Conservation (phyloP, 2,113 vertebrate genomes). For the Erinaceus europaeus region DNA sequence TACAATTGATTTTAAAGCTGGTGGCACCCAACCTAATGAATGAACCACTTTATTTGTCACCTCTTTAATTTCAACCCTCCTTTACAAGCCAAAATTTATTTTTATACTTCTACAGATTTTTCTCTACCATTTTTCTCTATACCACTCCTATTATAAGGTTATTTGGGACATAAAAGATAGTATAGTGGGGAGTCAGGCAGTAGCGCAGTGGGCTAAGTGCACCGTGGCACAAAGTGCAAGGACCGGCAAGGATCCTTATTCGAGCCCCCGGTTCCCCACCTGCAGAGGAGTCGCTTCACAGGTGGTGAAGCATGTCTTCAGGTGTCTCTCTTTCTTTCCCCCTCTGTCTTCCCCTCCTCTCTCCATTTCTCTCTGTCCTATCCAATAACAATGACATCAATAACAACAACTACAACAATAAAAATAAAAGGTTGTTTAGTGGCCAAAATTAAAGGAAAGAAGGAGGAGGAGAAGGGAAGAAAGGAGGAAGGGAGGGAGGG, state of each 20-base stretch:
- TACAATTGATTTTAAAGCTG: conserved; percentile 43
- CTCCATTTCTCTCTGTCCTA: too few relatives aligned
- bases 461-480: not conserved
- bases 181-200: too few relatives aligned
- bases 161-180: not conserved
- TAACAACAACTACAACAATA: too few relatives aligned
- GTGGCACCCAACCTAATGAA: conserved; percentile 7
- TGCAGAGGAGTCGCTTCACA: too few relatives aligned
- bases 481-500: not conserved
- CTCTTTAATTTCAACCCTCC: not conserved
- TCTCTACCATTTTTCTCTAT: not conserved
- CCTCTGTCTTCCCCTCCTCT: too few relatives aligned
- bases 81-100: conserved; percentile 41
- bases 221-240: too few relatives aligned
- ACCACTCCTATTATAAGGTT: not conserved
- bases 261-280: too few relatives aligned
- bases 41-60: conserved; percentile 24
- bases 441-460: conserved; percentile 3
- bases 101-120: not conserved
- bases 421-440: not conserved
- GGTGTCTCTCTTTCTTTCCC: too few relatives aligned
- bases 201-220: too few relatives aligned
- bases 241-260: too few relatives aligned
- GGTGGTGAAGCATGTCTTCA: too few relatives aligned
- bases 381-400: too few relatives aligned